A percentile compares a stretch with the other conserved stretches of the same genome.
These are phyloP conservation scores for Seriola dumerili DNA, from an alignment of 2,113 vertebrate genomes.

Conservation along the genomic window DNA sequence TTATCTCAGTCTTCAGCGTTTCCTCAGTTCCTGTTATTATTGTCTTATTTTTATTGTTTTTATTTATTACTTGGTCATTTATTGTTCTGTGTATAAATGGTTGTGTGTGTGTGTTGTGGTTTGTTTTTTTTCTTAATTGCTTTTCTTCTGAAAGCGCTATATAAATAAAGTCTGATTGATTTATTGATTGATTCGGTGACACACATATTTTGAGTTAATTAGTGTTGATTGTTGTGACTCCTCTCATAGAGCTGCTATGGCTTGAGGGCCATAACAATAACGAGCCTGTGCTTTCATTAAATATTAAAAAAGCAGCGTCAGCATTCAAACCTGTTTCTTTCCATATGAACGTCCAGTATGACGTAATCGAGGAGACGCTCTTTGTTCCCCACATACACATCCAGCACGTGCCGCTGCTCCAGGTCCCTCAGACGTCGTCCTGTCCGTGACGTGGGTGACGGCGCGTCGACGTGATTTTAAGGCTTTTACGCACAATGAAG, in stretches of 20 bases:
- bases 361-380: slow-evolving; percentile 27
- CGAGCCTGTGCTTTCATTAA: slow-evolving; percentile 29
- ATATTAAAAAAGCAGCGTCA: slow-evolving; percentile 29
- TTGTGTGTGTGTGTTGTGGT: no score
- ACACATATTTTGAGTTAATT: neutral
- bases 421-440: neutral
- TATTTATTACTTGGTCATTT: no score
- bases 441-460: slow-evolving; percentile 1
- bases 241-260: neutral
- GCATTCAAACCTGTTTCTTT: slow-evolving; percentile 9
- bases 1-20: no score
- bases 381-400: neutral
- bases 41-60: no score
- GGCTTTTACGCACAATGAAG: slow-evolving; percentile 20
- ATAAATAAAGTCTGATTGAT: no score
- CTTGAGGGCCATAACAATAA: neutral
- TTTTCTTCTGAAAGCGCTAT: no score
- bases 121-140: no score
- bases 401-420: slow-evolving; percentile 19
- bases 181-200: no score
- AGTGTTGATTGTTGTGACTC: neutral
- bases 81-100: no score
- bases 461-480: slow-evolving; percentile 20
- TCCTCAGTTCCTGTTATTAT: no score
- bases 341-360: slow-evolving; percentile 3